Conservation (phyloP, 53 echinoderm and acorn worm genomes). For the Zoroaster sp. region DNA sequence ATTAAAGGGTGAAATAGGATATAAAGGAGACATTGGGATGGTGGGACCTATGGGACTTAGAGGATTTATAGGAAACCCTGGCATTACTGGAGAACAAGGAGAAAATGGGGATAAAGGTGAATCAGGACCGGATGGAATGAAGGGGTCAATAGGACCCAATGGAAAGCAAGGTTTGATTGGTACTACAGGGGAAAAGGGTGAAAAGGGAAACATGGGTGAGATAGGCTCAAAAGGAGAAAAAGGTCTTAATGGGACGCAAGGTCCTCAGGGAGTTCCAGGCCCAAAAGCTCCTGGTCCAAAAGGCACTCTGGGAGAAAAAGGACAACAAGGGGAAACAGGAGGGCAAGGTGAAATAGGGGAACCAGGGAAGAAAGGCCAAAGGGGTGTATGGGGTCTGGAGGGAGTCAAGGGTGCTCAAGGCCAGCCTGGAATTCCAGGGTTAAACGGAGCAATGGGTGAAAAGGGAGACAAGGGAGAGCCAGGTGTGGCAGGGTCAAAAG, state of each 20-base stretch:
- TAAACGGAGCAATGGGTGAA: conserved; percentile 20
- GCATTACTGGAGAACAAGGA: background rate
- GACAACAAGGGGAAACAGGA: background rate
- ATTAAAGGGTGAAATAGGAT: conserved; percentile 28
- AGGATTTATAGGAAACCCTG: conserved; percentile 41
- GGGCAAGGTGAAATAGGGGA: background rate
- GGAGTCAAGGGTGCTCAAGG: conserved; percentile 34
- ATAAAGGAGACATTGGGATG: conserved; percentile 46
- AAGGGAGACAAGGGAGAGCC: background rate
- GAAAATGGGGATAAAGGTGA: conserved; percentile 24
- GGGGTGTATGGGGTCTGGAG: conserved; percentile 35
- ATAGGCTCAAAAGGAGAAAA: conserved; percentile 6
- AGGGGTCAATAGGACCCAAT: background rate
- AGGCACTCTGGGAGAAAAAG: conserved; percentile 10
- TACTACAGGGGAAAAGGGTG: background rate
- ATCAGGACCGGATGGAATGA: background rate
- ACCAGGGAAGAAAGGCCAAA: conserved; percentile 2
- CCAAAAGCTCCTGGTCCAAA: conserved; percentile 24
- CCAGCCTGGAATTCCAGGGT: conserved; percentile 11
- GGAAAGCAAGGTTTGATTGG: conserved; percentile 13
- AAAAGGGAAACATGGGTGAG: background rate
- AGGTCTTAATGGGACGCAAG: conserved; percentile 21
- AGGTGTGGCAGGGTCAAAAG: background rate
- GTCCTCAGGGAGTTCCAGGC: conserved; percentile 1
- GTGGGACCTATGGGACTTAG: conserved; percentile 42